These are phyloP conservation scores for Sympetrum striolatum DNA, from an alignment of 2,888 invertebrate species.

Conservation along the genomic window DNA sequence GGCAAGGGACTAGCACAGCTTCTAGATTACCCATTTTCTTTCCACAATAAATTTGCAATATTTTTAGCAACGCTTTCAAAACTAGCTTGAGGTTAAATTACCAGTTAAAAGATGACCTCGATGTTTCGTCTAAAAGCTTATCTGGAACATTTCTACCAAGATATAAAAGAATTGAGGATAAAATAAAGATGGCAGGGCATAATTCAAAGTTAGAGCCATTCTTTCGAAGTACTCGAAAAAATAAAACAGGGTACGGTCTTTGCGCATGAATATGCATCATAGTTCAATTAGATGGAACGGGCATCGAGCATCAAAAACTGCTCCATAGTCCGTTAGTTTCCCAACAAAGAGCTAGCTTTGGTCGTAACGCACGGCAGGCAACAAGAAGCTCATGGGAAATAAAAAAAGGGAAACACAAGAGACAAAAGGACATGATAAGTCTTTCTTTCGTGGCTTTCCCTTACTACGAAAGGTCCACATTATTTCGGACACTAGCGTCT, in stretches of 20 bases:
- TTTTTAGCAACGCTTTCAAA: not conserved
- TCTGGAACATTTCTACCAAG: not conserved
- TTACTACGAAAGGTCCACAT: not conserved
- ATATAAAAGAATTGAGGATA: not conserved
- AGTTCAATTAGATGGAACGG: conserved; percentile 1
- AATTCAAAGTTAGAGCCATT: not conserved
- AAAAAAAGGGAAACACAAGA: not conserved
- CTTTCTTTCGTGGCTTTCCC: not conserved
- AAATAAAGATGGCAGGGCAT: not conserved
- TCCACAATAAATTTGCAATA: no score
- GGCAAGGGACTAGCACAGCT: no score
- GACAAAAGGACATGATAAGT: conserved; percentile 1
- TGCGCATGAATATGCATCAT: conserved; percentile 31
- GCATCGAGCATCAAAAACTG: not conserved
- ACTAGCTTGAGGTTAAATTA: not conserved
- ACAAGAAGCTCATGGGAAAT: not conserved
- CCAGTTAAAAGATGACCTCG: not conserved
- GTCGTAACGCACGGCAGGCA: conserved; percentile 1
- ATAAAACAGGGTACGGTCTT: not conserved
- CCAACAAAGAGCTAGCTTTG: not conserved
- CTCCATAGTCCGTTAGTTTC: not conserved
- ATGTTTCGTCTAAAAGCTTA: not conserved
- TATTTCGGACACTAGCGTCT: not conserved
- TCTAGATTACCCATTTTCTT: no score
- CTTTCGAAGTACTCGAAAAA: not conserved